Percentiles rank a stretch among this genome's conserved stretches.
These are phyloP conservation scores for Esox lucius DNA, from an alignment of 2,797 vertebrate species.

Conservation along the genomic window DNA sequence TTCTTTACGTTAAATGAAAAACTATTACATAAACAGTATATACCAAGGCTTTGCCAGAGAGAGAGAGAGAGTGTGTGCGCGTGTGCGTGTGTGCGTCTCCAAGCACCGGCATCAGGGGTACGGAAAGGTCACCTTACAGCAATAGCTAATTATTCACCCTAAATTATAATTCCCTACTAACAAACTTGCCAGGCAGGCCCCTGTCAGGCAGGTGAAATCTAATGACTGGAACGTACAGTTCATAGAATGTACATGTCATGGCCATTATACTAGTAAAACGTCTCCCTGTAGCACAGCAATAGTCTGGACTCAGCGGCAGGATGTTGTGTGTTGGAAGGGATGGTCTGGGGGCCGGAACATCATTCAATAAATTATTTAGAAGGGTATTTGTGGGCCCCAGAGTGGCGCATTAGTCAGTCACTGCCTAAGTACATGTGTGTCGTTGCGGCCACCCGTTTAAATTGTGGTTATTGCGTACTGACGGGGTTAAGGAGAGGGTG, in stretches of 20 bases:
- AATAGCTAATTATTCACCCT: constrained; percentile 50
- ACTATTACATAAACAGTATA: neutral
- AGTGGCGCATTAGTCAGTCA: too few species aligned
- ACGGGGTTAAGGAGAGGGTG: too few species aligned
- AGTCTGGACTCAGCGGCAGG: neutral
- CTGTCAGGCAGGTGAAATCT: constrained; percentile 32
- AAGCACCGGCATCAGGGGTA: constrained; percentile 23
- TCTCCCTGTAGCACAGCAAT: neutral
- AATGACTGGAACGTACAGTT: constrained; percentile 11
- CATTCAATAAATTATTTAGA: neutral
- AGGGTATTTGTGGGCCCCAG: too few species aligned
- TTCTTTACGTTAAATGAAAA: neutral
- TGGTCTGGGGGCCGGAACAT: neutral
- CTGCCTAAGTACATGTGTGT: too few species aligned
- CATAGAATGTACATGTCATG: neutral
- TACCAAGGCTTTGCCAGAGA: neutral
- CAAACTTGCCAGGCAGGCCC: constrained; percentile 45
- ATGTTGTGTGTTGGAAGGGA: neutral
- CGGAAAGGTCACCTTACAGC: constrained; percentile 37
- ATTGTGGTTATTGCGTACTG: too few species aligned
- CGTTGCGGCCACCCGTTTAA: too few species aligned
- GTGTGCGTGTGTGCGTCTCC: constrained; percentile 14
- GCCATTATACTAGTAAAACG: neutral
- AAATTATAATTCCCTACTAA: constrained; percentile 51
- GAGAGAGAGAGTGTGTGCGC: neutral